Percentiles rank a stretch among this genome's conserved stretches.
Conservation (phyloP, 2,888 invertebrate genomes). For the Trachelus stipa region DNA sequence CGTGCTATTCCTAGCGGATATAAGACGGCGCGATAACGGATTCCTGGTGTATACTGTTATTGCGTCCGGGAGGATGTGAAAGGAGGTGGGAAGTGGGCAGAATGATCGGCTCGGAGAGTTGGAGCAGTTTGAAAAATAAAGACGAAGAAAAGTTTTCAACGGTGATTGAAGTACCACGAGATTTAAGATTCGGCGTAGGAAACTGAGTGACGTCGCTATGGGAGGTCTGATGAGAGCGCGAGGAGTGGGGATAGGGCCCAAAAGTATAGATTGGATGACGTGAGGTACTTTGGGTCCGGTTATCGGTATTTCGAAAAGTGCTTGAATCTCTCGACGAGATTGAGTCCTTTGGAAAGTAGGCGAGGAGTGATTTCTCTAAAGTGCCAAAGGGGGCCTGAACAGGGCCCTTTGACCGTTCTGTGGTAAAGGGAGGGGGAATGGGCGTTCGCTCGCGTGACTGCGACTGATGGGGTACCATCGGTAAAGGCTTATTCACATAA, state of each 20-base stretch:
- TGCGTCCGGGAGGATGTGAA: conserved; percentile 47
- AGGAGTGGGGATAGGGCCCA: background rate
- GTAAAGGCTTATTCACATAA: background rate
- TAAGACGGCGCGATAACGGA: conserved; percentile 54
- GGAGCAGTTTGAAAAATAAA: conserved; percentile 2
- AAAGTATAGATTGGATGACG: background rate
- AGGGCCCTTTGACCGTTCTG: background rate
- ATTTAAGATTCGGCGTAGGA: background rate
- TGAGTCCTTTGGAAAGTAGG: background rate
- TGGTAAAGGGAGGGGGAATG: background rate
- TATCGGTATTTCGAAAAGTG: background rate
- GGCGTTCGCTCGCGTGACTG: background rate
- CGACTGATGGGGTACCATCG: background rate
- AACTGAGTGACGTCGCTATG: background rate
- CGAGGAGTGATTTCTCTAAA: background rate
- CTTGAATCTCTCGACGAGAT: background rate
- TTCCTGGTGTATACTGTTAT: conserved; percentile 60
- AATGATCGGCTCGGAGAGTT: conserved; percentile 49
- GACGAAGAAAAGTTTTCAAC: background rate
- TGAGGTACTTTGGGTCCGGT: background rate
- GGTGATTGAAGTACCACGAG: background rate
- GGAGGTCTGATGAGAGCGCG: background rate
- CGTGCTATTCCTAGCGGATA: background rate
- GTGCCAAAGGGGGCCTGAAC: background rate
- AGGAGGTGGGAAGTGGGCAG: conserved; percentile 27